phyloP scores from a whole-genome alignment of 2,888 invertebrate genomes.

The Eledone cirrhosa region DNA sequence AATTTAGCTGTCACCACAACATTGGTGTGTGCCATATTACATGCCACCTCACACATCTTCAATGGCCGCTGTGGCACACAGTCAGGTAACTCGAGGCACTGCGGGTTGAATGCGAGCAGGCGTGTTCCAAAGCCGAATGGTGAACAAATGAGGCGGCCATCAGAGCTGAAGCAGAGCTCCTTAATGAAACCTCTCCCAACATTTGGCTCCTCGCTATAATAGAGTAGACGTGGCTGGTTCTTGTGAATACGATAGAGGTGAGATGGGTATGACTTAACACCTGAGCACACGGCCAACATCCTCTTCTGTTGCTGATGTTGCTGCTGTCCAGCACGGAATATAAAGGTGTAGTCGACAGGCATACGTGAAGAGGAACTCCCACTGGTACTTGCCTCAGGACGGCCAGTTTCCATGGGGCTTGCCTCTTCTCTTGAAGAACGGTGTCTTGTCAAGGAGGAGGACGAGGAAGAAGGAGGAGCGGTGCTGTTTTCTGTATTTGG shows the following conservation, averaged over 20 bases:
- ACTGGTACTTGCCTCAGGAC: not conserved
- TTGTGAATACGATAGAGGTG: conserved; percentile 61
- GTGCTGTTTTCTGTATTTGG: not conserved
- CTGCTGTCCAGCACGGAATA: not conserved
- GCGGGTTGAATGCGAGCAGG: conserved; percentile 80
- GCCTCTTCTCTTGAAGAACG: not conserved
- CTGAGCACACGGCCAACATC: not conserved
- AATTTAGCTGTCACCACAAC: conserved; percentile 90
- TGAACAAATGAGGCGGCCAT: conserved; percentile 89
- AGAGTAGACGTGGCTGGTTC: conserved; percentile 82
- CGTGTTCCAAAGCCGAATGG: conserved; percentile 88
- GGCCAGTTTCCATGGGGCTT: not conserved
- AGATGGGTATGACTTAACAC: not conserved
- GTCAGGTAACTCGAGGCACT: conserved; percentile 81
- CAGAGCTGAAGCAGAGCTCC: conserved; percentile 88
- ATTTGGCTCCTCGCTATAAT: conserved; percentile 86
- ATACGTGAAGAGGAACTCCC: not conserved
- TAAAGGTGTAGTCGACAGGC: not conserved
- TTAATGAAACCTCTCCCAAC: conserved; percentile 92
- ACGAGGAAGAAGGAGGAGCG: not conserved
- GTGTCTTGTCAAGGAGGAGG: not conserved
- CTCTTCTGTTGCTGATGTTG: not conserved
- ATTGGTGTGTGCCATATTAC: conserved; percentile 80
- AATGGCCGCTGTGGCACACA: conserved; percentile 71
- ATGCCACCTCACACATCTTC: conserved; percentile 75